phyloP scores from a whole-genome alignment of 2,888 invertebrate species.

The Drosophila merina region DNA sequence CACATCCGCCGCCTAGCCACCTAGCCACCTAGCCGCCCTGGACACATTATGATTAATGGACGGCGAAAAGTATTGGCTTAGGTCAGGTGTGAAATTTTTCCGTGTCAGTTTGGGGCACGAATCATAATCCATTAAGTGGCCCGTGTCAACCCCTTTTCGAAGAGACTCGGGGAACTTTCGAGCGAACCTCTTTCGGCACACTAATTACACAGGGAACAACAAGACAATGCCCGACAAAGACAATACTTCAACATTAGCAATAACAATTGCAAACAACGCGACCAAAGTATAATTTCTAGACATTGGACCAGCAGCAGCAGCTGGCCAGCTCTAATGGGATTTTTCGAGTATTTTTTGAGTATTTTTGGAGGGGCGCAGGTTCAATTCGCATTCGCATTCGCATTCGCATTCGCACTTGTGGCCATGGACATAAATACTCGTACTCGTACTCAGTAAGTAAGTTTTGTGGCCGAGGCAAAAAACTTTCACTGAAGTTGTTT shows the following conservation, averaged over 20 bases:
- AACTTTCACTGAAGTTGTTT: constrained; percentile 75
- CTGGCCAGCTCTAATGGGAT: constrained; percentile 44
- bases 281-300: constrained; percentile 31
- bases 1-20: constrained; percentile 25
- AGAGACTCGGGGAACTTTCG: constrained; percentile 39
- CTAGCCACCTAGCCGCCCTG: constrained; percentile 4
- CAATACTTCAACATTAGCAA: constrained; percentile 25
- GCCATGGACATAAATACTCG: constrained; percentile 36
- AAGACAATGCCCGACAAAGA: constrained; percentile 24
- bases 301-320: constrained; percentile 49
- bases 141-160: constrained; percentile 41
- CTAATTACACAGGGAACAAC: constrained; percentile 53
- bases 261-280: constrained; percentile 30
- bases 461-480: constrained; percentile 44
- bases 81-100: constrained; percentile 53
- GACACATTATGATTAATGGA: constrained; percentile 61
- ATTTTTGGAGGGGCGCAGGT: constrained; percentile 30
- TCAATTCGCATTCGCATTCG: constrained; percentile 50
- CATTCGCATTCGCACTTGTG: constrained; percentile 46
- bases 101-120: constrained; percentile 27
- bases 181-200: constrained; percentile 60
- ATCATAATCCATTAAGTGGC: constrained; percentile 63
- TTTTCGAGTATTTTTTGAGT: constrained; percentile 27
- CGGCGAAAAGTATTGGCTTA: constrained; percentile 30
- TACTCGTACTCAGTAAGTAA: constrained; percentile 21